phyloP scores from a whole-genome alignment of 1,140 invertebrate species.

The Cotesia glomerata region DNA sequence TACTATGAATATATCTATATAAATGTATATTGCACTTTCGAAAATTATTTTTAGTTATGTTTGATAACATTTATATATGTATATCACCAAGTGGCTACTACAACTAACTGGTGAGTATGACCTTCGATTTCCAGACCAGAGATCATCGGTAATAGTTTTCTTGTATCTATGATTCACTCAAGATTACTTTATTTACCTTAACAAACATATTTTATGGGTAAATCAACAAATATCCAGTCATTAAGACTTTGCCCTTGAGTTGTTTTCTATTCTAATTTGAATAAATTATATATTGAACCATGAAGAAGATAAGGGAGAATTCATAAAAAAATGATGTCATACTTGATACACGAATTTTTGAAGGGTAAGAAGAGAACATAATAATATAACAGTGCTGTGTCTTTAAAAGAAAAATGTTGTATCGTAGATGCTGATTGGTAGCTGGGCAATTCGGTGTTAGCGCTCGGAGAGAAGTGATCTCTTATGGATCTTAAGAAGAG shows the following conservation, averaged over 20 bases:
- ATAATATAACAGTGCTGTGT: not conserved
- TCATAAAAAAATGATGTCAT: not conserved
- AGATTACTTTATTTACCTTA: not conserved
- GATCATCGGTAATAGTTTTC: not conserved
- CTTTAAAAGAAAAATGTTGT: not conserved
- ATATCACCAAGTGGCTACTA: not conserved
- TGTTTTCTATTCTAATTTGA: not conserved
- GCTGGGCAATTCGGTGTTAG: not conserved
- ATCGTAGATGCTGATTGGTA: not conserved
- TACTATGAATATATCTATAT: conserved; percentile 12
- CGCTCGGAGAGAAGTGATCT: conserved; percentile 16
- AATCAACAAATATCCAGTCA: not conserved
- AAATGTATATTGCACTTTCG: conserved; percentile 6
- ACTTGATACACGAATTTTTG: not conserved
- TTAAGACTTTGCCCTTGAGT: not conserved
- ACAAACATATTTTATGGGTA: not conserved
- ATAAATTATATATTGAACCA: not conserved
- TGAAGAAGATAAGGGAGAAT: not conserved
- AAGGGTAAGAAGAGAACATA: not conserved
- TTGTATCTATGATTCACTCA: not conserved
- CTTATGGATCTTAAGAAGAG: not conserved
- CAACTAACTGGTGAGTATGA: not conserved
- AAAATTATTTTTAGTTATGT: conserved; percentile 23
- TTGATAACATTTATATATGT: not conserved
- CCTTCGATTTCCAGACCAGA: conserved; percentile 6